These are phyloP conservation scores for Chydorus sphaericus DNA, from an alignment of 2,888 invertebrate species.

Conservation along the genomic window DNA sequence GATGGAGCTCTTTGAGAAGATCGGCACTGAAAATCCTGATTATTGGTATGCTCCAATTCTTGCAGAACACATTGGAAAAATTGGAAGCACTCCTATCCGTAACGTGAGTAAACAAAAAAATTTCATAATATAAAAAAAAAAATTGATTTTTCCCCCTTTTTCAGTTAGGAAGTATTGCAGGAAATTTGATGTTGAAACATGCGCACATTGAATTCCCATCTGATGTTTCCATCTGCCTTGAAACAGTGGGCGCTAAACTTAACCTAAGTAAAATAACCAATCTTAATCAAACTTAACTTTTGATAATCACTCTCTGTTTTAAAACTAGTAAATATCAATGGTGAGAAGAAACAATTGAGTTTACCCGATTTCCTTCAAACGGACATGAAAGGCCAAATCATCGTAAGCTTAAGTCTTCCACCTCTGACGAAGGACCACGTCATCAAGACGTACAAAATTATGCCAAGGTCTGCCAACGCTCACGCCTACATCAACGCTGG, in stretches of 20 bases:
- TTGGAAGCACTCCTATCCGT: conserved; percentile 54
- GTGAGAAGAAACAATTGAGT: conserved; percentile 22
- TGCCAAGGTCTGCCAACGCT: conserved; percentile 54
- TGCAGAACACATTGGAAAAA: conserved; percentile 46
- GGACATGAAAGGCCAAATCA: conserved; percentile 50
- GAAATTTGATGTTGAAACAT: conserved; percentile 54
- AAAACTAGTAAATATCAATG: not conserved
- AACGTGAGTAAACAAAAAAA: conserved; percentile 43
- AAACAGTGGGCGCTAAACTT: conserved; percentile 25
- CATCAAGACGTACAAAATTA: conserved; percentile 52
- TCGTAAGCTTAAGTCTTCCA: conserved; percentile 44
- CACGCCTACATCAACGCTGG: conserved; percentile 64
- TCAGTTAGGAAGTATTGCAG: conserved; percentile 44
- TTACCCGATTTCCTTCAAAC: conserved; percentile 40
- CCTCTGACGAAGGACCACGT: conserved; percentile 36
- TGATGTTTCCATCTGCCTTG: conserved; percentile 46
- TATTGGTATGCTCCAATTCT: conserved; percentile 44
- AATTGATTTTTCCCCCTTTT: not conserved
- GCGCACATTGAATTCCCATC: conserved; percentile 50
- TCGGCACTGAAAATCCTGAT: conserved; percentile 25
- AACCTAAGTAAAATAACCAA: conserved; percentile 24
- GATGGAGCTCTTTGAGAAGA: conserved; percentile 32
- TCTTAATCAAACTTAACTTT: too few relatives aligned
- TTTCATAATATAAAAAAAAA: conserved; percentile 1
- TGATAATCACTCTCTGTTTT: not conserved